Base-by-base conservation (phyloP, 2,888 invertebrate species). In the Rotaria socialis region DNA sequence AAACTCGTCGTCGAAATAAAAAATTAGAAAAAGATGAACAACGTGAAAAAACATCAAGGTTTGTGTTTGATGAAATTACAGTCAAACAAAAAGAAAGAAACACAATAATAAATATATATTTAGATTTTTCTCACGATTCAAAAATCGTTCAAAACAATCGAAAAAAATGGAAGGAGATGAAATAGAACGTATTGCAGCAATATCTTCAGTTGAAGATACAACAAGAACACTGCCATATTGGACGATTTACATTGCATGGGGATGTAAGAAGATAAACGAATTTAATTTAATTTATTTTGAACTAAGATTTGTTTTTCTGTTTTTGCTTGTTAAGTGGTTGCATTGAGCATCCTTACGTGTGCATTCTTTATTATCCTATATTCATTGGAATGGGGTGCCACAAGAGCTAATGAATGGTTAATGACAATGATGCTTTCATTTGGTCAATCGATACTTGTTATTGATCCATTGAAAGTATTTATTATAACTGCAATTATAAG, bases 361-460 rank as follows among this genome's bases (percentile, higher is more conserved):
- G 91, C 89, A 6, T 91, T 91, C 88, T 91, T 91, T 88, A 90
- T 91, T 19, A 86, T 87, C 19, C 27, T 86, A 1, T 91, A 91
- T 89, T 90, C 90, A 87, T 90, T 91, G 90, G 89, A 91, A 87
- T 91, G 91, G 91, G 91, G 91, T 19, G 88, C 88, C 74, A 89
- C 90, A 86, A 90, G 91, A 87, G 89, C 91, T 4, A 89, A 90
- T 85, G 90, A 91, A 74, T 91, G 91, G 91, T 89, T 91, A 41
- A 88, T 89, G 6, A 90, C 91, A 10, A 90, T 91, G 89, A 86
- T 91, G 22, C 88, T 91, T 86, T 91, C 91, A 27, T 91, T 91
- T 89, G 90, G 91, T 89, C 90, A 91, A 87, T 90, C 90, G 0
- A 90, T 91, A 47, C 89, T 91, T 19, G 89, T 91, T 43, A 89